phyloP scores from a whole-genome alignment of 2,797 vertebrate genomes.

The Pygocentrus nattereri region DNA sequence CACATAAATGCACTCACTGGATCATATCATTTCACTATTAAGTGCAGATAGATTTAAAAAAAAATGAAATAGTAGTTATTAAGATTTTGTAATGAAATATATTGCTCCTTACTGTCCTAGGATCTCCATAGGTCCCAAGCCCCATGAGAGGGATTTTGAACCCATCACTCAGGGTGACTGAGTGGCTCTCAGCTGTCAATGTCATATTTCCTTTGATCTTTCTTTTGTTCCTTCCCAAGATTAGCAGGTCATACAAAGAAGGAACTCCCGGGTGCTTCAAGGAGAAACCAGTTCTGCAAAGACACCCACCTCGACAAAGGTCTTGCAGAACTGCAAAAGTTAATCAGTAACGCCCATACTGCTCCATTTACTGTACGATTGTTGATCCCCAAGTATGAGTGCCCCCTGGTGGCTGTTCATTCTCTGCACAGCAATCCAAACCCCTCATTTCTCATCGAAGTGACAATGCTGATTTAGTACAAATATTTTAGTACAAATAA shows the following conservation, averaged over 20 bases:
- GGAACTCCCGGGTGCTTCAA: too few relatives aligned
- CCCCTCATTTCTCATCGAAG: background rate
- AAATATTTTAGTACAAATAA: too few relatives aligned
- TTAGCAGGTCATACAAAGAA: too few relatives aligned
- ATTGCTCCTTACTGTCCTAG: conserved; percentile 75
- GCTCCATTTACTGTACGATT: background rate
- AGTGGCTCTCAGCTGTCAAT: conserved; percentile 78
- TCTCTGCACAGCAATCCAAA: background rate
- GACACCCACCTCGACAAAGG: background rate
- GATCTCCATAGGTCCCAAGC: conserved; percentile 87
- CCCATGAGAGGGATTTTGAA: conserved; percentile 88
- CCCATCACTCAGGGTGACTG: conserved; percentile 84
- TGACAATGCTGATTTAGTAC: too few relatives aligned
- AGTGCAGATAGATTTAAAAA: background rate
- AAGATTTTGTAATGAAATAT: background rate
- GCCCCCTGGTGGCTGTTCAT: background rate
- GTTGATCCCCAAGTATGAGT: background rate
- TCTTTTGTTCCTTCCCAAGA: background rate
- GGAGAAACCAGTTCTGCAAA: background rate
- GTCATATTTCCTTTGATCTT: conserved; percentile 35
- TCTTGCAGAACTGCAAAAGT: background rate
- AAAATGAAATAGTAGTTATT: too few relatives aligned
- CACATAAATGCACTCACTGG: too few relatives aligned
- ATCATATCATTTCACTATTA: background rate
- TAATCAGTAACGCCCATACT: conserved; percentile 23